phyloP scores from a whole-genome alignment of 2,888 invertebrate species.

The Meteorus cinctellus region DNA sequence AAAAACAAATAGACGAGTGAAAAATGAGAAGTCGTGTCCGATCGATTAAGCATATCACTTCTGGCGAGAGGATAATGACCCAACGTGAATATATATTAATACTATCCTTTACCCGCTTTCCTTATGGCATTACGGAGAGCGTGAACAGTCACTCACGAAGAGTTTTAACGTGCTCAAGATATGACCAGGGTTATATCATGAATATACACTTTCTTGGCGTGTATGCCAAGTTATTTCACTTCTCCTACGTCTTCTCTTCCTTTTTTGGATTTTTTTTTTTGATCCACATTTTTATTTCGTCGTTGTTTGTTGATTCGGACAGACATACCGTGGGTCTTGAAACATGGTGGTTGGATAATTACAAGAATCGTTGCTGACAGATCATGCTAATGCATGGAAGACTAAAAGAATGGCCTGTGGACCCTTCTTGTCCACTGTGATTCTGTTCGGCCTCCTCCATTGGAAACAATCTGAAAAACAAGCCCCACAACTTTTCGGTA shows the following conservation, averaged over 20 bases:
- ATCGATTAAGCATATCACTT: slow-evolving; percentile 43
- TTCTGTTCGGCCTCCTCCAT: background rate
- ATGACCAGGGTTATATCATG: background rate
- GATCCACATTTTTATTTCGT: too few relatives aligned
- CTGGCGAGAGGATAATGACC: slow-evolving; percentile 47
- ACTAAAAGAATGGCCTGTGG: background rate
- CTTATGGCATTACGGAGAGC: slow-evolving; percentile 22
- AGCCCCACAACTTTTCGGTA: slow-evolving; percentile 32
- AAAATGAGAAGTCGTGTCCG: slow-evolving; percentile 40
- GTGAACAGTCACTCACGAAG: slow-evolving; percentile 22
- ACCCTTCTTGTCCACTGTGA: background rate
- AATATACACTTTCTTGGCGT: background rate
- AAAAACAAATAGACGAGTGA: background rate
- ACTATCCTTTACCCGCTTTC: slow-evolving; percentile 8
- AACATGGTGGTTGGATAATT: slow-evolving; percentile 27
- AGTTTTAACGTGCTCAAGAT: slow-evolving; percentile 14
- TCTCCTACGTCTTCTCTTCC: background rate
- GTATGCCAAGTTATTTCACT: background rate
- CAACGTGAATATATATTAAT: slow-evolving; percentile 19
- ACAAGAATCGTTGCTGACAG: slow-evolving; percentile 27
- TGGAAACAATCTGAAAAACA: slow-evolving; percentile 23
- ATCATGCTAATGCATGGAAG: slow-evolving; percentile 27
- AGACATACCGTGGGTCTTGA: background rate
- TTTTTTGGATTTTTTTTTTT: background rate
- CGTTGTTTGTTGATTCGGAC: slow-evolving; percentile 3